Percentiles rank a stretch among this genome's conserved stretches.
Conservation (phyloP, 1,140 invertebrate genomes). For the Drosophila lacertosa region DNA sequence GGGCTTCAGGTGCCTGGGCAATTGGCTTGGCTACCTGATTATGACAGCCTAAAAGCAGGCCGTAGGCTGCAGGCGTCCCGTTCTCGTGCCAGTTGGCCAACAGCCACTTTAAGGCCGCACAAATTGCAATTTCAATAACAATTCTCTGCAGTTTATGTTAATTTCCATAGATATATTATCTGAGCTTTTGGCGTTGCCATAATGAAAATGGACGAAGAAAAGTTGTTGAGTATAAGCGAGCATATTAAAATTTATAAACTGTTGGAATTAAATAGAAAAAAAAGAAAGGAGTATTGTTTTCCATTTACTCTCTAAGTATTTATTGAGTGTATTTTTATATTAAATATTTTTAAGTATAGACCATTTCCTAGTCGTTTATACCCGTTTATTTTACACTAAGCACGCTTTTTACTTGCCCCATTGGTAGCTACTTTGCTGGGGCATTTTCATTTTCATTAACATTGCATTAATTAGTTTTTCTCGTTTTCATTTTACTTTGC, state of each 20-base stretch:
- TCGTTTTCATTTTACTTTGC: slow-evolving; percentile 52
- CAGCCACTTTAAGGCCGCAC: slow-evolving; percentile 15
- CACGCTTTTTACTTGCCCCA: background rate
- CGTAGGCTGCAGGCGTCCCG: slow-evolving; percentile 11
- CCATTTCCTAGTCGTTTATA: no score
- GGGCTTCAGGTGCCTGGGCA: slow-evolving; percentile 57
- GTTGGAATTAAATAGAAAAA: no score
- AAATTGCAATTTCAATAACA: slow-evolving; percentile 16
- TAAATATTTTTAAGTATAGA: no score
- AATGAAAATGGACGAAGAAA: no score
- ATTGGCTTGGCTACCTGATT: slow-evolving; percentile 58
- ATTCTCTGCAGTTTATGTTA: slow-evolving; percentile 34
- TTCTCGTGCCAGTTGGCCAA: background rate
- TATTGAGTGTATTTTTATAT: no score
- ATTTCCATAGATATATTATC: slow-evolving; percentile 16
- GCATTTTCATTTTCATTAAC: slow-evolving; percentile 64
- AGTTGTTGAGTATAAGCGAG: no score
- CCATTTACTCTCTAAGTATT: no score
- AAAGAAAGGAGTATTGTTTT: no score
- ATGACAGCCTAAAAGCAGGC: slow-evolving; percentile 59
- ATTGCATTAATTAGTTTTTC: slow-evolving; percentile 71
- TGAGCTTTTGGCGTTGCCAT: no score
- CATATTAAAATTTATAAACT: no score
- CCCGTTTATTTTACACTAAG: no score
- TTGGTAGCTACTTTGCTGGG: background rate